phyloP scores from a whole-genome alignment of 2,797 vertebrate species.

The Tolypeutes matacus region DNA sequence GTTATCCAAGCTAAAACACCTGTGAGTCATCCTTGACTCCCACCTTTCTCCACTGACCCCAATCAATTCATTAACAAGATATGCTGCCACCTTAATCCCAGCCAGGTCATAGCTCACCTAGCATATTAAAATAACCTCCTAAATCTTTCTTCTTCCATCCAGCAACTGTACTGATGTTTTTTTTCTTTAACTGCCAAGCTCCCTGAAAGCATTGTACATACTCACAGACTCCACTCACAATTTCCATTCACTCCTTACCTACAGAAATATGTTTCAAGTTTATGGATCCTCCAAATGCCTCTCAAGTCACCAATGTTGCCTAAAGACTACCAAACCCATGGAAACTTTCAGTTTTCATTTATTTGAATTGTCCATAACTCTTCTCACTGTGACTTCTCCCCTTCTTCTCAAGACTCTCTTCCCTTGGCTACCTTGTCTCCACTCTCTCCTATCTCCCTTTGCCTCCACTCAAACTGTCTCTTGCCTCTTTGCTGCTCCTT shows the following conservation, averaged over 20 bases:
- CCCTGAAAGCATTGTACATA: conserved; percentile 39
- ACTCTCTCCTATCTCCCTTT: neutral
- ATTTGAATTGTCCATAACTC: neutral
- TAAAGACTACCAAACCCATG: neutral
- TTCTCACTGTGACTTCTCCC: neutral
- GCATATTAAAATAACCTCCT: no score
- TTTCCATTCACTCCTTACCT: neutral
- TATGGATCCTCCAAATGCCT: neutral
- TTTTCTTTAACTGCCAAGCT: neutral
- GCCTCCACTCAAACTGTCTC: neutral
- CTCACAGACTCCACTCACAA: neutral
- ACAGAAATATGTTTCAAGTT: neutral
- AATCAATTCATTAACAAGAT: conserved; percentile 21
- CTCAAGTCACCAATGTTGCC: neutral
- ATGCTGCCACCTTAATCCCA: neutral
- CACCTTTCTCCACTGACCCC: neutral
- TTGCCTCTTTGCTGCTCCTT: neutral
- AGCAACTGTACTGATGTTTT: no score
- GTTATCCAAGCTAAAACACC: neutral
- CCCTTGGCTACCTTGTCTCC: neutral
- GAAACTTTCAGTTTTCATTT: neutral
- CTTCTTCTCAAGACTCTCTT: neutral
- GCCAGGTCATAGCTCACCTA: neutral
- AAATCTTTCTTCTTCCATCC: no score
- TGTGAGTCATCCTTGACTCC: neutral